Conservation (phyloP, 2,888 invertebrate genomes). For the Xiphydria camelus region DNA sequence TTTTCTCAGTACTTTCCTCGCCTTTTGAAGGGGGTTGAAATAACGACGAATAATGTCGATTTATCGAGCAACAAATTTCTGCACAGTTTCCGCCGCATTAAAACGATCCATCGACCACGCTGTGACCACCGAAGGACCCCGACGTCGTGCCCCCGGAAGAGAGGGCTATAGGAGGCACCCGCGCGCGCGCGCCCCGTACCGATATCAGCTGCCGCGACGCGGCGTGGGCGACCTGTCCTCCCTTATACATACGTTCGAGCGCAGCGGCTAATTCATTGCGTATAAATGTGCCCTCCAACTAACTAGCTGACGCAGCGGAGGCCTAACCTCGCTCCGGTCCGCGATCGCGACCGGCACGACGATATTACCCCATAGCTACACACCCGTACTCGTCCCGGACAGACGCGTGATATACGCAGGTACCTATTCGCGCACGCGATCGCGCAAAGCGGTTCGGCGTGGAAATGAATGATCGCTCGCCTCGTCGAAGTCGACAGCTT, state of each 20-base stretch:
- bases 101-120: too few relatives aligned
- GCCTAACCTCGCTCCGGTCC: not conserved
- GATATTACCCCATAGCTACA: too few relatives aligned
- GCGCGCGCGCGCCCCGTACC: not conserved
- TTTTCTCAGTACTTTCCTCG: too few relatives aligned
- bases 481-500: not conserved
- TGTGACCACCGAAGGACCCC: constrained; percentile 10
- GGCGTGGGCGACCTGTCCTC: constrained; percentile 33
- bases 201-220: constrained; percentile 10
- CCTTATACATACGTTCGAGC: constrained; percentile 29
- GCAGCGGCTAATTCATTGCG: constrained; percentile 32
- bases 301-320: constrained; percentile 28
- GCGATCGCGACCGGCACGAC: too few relatives aligned
- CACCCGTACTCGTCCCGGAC: too few relatives aligned
- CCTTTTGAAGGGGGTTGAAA: too few relatives aligned
- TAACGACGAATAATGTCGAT: too few relatives aligned
- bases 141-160: constrained; percentile 18
- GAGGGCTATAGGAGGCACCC: not conserved
- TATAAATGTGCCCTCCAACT: constrained; percentile 28
- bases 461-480: constrained; percentile 3
- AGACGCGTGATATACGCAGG: too few relatives aligned
- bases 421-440: too few relatives aligned
- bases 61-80: too few relatives aligned
- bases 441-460: not conserved
- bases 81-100: too few relatives aligned